Percentiles rank a stretch among this genome's conserved stretches.
Conservation (phyloP, 2,888 invertebrate species). For the Chymomyza amoena region DNA sequence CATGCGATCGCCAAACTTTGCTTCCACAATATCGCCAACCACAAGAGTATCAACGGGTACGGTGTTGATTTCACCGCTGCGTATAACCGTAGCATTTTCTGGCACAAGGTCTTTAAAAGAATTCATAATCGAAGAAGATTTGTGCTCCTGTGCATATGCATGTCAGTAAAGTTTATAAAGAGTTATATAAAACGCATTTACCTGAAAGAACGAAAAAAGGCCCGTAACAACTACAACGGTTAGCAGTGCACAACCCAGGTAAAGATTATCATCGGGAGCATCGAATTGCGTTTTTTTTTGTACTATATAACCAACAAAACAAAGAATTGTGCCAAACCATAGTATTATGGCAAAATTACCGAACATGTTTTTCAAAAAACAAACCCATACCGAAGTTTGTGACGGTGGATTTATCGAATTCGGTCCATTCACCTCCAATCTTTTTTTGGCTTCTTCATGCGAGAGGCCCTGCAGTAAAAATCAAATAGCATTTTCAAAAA, state of each 20-base stretch:
- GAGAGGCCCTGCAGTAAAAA: conserved; percentile 89
- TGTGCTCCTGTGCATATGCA: conserved; percentile 82
- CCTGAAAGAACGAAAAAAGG: conserved; percentile 98
- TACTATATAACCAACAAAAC: conserved; percentile 97
- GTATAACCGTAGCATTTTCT: conserved; percentile 93
- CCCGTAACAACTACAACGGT: conserved; percentile 98
- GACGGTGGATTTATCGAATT: conserved; percentile 97
- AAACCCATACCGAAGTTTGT: conserved; percentile 98
- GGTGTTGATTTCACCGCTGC: conserved; percentile 94
- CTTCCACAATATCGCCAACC: conserved; percentile 97
- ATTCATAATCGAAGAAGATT: conserved; percentile 98
- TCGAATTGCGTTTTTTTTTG: conserved; percentile 94
- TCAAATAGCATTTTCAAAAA: background rate
- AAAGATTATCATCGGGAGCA: conserved; percentile 96
- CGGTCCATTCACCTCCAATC: conserved; percentile 94
- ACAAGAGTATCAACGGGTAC: conserved; percentile 95
- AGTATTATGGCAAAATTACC: conserved; percentile 96
- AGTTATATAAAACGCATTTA: conserved; percentile 75
- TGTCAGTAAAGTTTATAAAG: background rate
- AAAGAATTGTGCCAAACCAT: conserved; percentile 97
- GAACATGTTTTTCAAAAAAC: conserved; percentile 98
- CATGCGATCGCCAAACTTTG: conserved; percentile 98
- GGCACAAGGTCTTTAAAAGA: conserved; percentile 98
- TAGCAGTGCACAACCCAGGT: conserved; percentile 94
- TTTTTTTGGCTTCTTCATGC: conserved; percentile 95